These are phyloP conservation scores for Poecilia latipinna DNA, from an alignment of 2,113 vertebrate genomes.

Conservation along the genomic window DNA sequence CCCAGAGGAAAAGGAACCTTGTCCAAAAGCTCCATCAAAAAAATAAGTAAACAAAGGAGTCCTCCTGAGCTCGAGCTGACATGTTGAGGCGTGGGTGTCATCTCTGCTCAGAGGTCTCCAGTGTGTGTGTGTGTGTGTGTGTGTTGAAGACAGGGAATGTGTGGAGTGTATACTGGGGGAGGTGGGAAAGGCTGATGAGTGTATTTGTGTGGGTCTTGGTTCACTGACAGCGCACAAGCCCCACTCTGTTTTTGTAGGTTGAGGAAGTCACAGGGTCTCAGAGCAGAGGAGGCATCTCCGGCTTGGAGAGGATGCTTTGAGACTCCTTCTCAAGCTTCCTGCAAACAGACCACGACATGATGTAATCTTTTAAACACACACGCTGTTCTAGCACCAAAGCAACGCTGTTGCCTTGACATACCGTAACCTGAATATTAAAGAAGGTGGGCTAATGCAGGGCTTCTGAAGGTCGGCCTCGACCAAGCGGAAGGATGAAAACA, in stretches of 20 bases:
- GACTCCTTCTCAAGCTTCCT: conserved; percentile 31
- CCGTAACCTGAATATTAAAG: not conserved
- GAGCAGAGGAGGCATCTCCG: conserved; percentile 40
- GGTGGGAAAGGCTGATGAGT: conserved; percentile 16
- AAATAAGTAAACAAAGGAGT: not conserved
- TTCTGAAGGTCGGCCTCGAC: not conserved
- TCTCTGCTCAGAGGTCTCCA: conserved; percentile 54
- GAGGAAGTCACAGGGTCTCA: conserved; percentile 37
- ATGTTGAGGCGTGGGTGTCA: conserved; percentile 55
- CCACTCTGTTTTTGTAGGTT: conserved; percentile 38
- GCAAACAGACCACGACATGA: conserved; percentile 9
- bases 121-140: conserved; percentile 24
- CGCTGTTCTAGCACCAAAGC: not conserved
- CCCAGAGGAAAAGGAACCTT: conserved; percentile 63
- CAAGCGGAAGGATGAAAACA: conserved; percentile 11
- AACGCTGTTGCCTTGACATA: not conserved
- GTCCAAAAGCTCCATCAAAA: conserved; percentile 52
- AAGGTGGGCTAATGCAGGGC: not conserved
- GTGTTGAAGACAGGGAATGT: conserved; percentile 4
- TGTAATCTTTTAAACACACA: not conserved
- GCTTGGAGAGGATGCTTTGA: conserved; percentile 8
- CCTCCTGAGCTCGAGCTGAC: conserved; percentile 40
- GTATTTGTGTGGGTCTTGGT: conserved; percentile 48
- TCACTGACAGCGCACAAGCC: conserved; percentile 56
- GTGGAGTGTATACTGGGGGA: conserved; percentile 5